Conservation (phyloP, 2,888 invertebrate genomes). For the Stegana nigrithorax region DNA sequence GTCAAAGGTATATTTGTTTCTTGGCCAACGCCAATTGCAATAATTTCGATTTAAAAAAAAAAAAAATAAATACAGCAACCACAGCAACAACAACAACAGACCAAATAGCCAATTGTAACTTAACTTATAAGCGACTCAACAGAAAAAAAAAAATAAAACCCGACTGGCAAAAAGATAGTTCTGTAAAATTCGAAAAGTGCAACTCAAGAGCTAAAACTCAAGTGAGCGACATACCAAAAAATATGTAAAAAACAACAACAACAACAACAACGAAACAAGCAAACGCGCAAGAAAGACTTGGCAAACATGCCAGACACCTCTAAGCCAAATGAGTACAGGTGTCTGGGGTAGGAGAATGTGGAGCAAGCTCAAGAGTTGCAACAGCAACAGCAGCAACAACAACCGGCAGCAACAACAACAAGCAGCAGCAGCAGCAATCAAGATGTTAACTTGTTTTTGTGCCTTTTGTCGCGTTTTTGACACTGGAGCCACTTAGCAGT, state of each 20-base stretch:
- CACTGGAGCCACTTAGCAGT: constrained; percentile 42
- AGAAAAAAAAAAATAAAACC: constrained; percentile 2
- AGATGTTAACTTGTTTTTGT: constrained; percentile 11
- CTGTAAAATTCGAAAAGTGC: constrained; percentile 50
- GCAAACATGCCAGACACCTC: constrained; percentile 30
- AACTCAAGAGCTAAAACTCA: constrained; percentile 41
- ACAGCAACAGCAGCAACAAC: no score
- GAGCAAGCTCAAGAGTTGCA: no score
- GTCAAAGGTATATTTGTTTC: not conserved
- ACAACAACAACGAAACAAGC: not conserved
- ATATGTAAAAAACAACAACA: not conserved
- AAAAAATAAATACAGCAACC: not conserved
- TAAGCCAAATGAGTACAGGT: constrained; percentile 6
- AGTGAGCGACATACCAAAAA: not conserved
- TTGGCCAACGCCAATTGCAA: constrained; percentile 27
- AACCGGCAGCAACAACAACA: no score
- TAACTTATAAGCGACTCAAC: not conserved
- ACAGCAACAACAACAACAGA: no score
- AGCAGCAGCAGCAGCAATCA: constrained; percentile 3
- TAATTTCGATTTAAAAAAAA: constrained; percentile 8
- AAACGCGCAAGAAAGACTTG: constrained; percentile 40
- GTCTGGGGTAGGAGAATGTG: no score
- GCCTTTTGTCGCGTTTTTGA: constrained; percentile 27
- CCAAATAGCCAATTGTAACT: no score
- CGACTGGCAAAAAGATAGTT: no score